phyloP scores from a whole-genome alignment of 2,113 vertebrate species.

The Poicephalus meyeri region DNA sequence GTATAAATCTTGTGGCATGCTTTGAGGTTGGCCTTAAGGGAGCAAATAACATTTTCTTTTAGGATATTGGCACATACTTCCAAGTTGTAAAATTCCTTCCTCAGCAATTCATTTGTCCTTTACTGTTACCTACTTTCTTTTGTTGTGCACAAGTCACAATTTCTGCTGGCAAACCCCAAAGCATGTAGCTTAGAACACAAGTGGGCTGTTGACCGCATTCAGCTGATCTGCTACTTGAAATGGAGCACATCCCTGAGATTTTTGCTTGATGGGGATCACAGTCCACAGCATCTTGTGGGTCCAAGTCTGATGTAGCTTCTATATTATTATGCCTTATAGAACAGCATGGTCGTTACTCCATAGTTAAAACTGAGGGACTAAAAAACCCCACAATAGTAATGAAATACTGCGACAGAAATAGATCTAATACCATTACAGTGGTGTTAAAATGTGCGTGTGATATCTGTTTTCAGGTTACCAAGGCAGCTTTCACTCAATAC shows the following conservation, averaged over 20 bases:
- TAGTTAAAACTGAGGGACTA: background rate
- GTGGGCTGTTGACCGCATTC: background rate
- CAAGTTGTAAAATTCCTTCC: background rate
- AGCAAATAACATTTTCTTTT: background rate
- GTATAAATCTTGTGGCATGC: background rate
- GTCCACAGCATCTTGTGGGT: background rate
- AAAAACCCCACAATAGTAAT: background rate
- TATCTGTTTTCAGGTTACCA: conserved; percentile 87
- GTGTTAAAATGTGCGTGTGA: conserved; percentile 3
- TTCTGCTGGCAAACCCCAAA: background rate
- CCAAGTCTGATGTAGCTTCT: background rate
- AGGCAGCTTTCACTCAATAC: conserved; percentile 89
- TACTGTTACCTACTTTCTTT: background rate
- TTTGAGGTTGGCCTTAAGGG: background rate
- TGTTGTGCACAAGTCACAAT: background rate
- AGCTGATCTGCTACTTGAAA: background rate
- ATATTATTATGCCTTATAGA: background rate
- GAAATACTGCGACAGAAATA: background rate
- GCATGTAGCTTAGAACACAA: background rate
- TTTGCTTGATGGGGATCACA: background rate
- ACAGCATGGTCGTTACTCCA: background rate
- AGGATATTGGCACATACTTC: background rate
- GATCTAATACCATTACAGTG: background rate
- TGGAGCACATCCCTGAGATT: background rate
- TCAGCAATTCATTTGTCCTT: background rate